phyloP scores from a whole-genome alignment of 2,888 invertebrate species.

The Plemyria rubiginata region DNA sequence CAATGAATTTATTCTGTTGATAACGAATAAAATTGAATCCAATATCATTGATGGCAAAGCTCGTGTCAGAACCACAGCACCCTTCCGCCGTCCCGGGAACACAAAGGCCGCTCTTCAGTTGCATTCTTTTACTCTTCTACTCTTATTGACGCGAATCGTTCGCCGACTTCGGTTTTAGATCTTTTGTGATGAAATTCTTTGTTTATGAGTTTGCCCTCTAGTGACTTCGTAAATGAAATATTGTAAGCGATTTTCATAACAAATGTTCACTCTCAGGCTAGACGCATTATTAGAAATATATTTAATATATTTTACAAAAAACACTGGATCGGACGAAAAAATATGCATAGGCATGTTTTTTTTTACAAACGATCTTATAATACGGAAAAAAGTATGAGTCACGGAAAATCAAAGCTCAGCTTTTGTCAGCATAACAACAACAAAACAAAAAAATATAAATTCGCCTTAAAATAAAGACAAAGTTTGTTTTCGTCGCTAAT shows the following conservation, averaged over 20 bases:
- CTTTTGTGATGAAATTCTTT: conserved; percentile 56
- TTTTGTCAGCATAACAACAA: neutral
- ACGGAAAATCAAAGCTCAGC: neutral
- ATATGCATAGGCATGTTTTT: too few relatives aligned
- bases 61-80: conserved; percentile 9
- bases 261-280: conserved; percentile 4
- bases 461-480: conserved; percentile 28
- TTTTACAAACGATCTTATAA: neutral
- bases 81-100: neutral
- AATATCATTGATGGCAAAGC: conserved; percentile 2
- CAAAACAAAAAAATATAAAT: neutral
- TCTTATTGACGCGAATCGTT: conserved; percentile 33
- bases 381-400: neutral
- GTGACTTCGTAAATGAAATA: conserved; percentile 48
- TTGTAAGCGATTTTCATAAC: conserved; percentile 36
- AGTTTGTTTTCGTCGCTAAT: conserved; percentile 41
- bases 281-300: neutral
- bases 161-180: conserved; percentile 42
- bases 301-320: neutral
- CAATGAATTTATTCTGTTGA: too few relatives aligned
- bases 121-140: conserved; percentile 47
- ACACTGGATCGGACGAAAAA: too few relatives aligned
- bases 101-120: conserved; percentile 39
- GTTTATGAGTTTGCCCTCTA: conserved; percentile 47
- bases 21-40: neutral